Conservation (phyloP, 2,888 invertebrate genomes). For the Ectropis crepuscularia region DNA sequence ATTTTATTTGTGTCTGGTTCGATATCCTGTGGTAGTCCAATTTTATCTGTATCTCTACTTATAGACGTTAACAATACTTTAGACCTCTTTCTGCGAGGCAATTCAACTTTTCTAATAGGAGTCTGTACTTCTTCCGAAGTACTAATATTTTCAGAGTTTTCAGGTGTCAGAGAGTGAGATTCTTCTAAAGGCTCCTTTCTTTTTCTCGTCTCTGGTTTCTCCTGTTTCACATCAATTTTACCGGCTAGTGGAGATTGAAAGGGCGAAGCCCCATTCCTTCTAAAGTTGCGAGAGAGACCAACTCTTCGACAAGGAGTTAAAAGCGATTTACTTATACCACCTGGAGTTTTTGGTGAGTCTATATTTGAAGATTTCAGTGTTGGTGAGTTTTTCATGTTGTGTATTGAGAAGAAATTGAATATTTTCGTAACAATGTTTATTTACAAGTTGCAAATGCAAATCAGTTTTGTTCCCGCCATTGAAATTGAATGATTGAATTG, state of each 20-base stretch:
- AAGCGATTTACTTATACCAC: constrained; percentile 80
- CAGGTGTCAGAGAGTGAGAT: constrained; percentile 26
- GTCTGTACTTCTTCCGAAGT: constrained; percentile 41
- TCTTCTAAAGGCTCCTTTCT: constrained; percentile 54
- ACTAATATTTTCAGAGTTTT: constrained; percentile 26
- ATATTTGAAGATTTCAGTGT: constrained; percentile 52
- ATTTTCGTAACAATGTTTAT: not conserved
- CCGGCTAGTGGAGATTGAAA: constrained; percentile 69
- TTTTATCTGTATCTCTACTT: constrained; percentile 41
- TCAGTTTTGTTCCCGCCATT: constrained; percentile 45
- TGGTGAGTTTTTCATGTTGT: constrained; percentile 62
- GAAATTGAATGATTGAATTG: constrained; percentile 20
- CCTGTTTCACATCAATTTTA: constrained; percentile 44
- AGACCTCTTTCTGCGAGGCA: constrained; percentile 62
- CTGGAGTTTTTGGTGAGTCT: constrained; percentile 76
- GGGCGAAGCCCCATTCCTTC: constrained; percentile 66
- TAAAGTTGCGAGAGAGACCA: constrained; percentile 80
- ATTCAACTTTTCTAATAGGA: constrained; percentile 55
- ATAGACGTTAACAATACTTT: constrained; percentile 55
- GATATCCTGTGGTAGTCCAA: constrained; percentile 6
- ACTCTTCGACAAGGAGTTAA: constrained; percentile 82
- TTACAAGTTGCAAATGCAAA: constrained; percentile 1
- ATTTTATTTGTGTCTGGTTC: not conserved
- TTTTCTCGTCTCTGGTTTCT: constrained; percentile 54
- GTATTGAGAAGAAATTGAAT: not conserved